Base-by-base conservation (phyloP, 1,140 invertebrate species). In the Alviniconcha marisindica region DNA sequence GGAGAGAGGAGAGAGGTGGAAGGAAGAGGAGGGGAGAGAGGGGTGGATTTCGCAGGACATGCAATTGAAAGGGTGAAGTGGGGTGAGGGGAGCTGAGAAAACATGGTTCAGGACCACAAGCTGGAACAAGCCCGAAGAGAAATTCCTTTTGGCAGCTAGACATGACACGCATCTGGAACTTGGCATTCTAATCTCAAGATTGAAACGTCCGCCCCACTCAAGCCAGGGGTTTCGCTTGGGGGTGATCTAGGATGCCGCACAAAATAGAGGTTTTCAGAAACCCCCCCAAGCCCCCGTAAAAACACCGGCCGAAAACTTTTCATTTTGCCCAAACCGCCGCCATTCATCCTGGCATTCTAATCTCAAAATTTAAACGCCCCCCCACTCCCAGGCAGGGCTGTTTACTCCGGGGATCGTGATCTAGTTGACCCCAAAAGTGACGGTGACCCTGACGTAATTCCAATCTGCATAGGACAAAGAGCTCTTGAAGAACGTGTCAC, bases 381-480 rank as follows among this genome's bases (percentile, higher is more conserved):
- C 33, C 60, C n/a, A 66, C 78, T 80, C 51, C 28, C 36, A 33
- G 54, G 40, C 15, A 60, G 21, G n/a, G 78, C 56, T 80, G 78
- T 80, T 60, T 42, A 36, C 66, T 80, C 78, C 78, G 78, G 78
- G 78, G 38, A 56, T 66, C 40, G 44, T 60, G 56, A 66, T n/a
- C 56, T 38, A 80, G 78, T 80, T 80, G 78, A 80, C 78, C 78
- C 40, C 78, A 80, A 56, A 60, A 66, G 78, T n/a, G n/a, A n/a
- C n/a, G n/a, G 78, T 63, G 78, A 80, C 78, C 78, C 78, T 80
- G 78, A 80, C 78, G 78, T 80, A 80, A 80, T 80, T 66, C 78
- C 78, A 80, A 80, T 80, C 78, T 80, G 78, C 78, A 40, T 80
- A 66, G 78, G 78, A 80, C 78, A 80, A 80, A 80, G 78, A 66